Base-by-base conservation (phyloP, 2,113 vertebrate genomes). In the Sander vitreus region DNA sequence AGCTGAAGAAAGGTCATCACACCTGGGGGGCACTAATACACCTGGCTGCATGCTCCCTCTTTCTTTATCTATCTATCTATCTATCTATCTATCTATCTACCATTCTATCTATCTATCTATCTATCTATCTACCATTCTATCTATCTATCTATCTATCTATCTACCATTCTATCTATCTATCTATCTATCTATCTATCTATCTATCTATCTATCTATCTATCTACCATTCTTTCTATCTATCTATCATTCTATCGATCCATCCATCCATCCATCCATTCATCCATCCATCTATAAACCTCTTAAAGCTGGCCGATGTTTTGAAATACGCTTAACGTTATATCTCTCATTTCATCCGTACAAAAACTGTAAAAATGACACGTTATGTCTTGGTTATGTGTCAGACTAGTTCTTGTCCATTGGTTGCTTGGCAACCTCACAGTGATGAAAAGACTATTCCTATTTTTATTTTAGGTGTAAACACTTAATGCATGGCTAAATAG, bases 1-100 rank as follows among this genome's bases (percentile, higher is more conserved):
- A 87, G 87, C 67, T 85, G 81, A 89, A 85, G 80, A 92, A 95
- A 95, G 94, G 93, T 94, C 93, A 94, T 81, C 83, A 78, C 91
- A 78, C 71, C 25, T 70, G 89, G 89, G 91, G 87, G 50, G 45
- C 23, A 70, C 33, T 47, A 43, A 84, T 80, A 89, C 86, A 93
- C 84, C 89, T 86, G 78, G 57, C 50, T 4, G 45, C 58, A 57
- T 58, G 15, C 78, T 81, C 68, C 48, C 55, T 64, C 78, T 39
- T 51, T 59, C 68, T 48, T 39, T 75, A 65, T 79, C 70, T 68
- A 36, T 81, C 76, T 66, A 55, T 53, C 18, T 75, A 43, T 55
- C 43, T 43, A 64, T 57, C 47, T 33, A 50, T 75, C 3, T 30
- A 3, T 30, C n/a, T n/a, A n/a, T n/a, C n/a, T n/a, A n/a, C n/a